Base-by-base conservation (phyloP, 1,140 invertebrate genomes). In the Maconellicoccus hirsutus region DNA sequence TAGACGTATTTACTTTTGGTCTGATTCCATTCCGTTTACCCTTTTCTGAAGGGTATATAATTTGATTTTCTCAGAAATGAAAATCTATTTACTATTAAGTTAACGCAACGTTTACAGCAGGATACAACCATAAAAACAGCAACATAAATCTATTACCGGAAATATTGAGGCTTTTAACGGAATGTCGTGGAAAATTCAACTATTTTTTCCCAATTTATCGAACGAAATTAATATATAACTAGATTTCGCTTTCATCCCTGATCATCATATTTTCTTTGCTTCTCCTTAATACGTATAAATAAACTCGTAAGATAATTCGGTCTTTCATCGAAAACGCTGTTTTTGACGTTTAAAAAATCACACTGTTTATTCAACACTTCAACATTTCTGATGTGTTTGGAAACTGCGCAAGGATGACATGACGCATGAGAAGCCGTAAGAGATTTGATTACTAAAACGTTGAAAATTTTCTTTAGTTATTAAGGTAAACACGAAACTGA, bases 51-150 rank as follows among this genome's bases (percentile, higher is more conserved):
- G 61, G 61, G 21, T 66, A 66, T 66, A 26, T 66, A 66, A 66
- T 66, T 66, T 25, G 61, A 66, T 66, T 66, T 66, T 66, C 61
- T 52, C 61, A 66, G 61, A 66, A 66, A 66, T 66, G 61, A 66
- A 66, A 66, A 66, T 66, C 61, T 26, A 66, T 66, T 66, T 66
- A 66, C 61, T 52, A 52, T 16, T 16, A 19, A 52, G 42, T 52
- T 52, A 52, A 52, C 42, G 61, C 10, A 66, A 66, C 19, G 61
- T 66, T 66, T 19, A 23, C 61, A 19, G 61, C 21, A 12, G 61
- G 61, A 66, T 66, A 66, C 61, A 22, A 66, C 61, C 10, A 26
- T 66, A 66, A 66, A 66, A 66, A 66, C 21, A 25, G 61, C 22
- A 66, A 66, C 4, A 25, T 66, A 66, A 66, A 66, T 66, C 61